phyloP scores from a whole-genome alignment of 2,888 invertebrate genomes.

The Strigamia transsilvanica region DNA sequence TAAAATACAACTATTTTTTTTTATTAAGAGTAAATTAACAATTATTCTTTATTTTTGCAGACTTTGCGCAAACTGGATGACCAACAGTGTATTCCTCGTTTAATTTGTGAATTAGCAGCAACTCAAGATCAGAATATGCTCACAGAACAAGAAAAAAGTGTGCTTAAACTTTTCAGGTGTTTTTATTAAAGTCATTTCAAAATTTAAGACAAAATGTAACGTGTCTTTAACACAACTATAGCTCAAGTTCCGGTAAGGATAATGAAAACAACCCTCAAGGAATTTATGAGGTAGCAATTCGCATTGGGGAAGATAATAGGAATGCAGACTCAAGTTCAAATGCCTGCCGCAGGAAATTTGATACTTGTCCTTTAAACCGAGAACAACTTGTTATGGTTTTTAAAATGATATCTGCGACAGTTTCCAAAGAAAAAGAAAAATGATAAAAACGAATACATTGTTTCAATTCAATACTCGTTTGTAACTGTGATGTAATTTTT shows the following conservation, averaged over 20 bases:
- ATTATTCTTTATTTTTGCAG: slow-evolving; percentile 48
- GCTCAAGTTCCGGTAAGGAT: not conserved
- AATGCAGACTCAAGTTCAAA: not conserved
- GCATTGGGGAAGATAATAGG: not conserved
- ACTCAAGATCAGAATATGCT: slow-evolving; percentile 37
- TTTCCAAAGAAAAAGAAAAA: slow-evolving; percentile 9
- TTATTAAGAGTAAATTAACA: not conserved
- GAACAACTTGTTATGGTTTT: slow-evolving; percentile 50
- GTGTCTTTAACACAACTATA: not conserved
- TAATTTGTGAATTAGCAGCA: slow-evolving; percentile 56
- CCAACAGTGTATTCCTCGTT: slow-evolving; percentile 55
- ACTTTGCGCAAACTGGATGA: slow-evolving; percentile 55
- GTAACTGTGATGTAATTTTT: slow-evolving; percentile 4
- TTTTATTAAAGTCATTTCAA: slow-evolving; percentile 5
- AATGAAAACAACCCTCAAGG: slow-evolving; percentile 13
- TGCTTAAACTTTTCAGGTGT: slow-evolving; percentile 56
- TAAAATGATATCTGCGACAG: slow-evolving; percentile 50
- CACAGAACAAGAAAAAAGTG: slow-evolving; percentile 54
- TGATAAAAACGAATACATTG: not conserved
- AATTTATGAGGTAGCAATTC: slow-evolving; percentile 23
- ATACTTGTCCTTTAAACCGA: slow-evolving; percentile 49
- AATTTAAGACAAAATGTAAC: not conserved
- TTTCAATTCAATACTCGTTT: too few species aligned
- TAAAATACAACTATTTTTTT: not conserved
- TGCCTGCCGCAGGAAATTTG: slow-evolving; percentile 23